Evolutionary conservation across 2,797 vertebrate genomes (phyloP).

Genomic region (Enteromius paludinosus): DNA sequence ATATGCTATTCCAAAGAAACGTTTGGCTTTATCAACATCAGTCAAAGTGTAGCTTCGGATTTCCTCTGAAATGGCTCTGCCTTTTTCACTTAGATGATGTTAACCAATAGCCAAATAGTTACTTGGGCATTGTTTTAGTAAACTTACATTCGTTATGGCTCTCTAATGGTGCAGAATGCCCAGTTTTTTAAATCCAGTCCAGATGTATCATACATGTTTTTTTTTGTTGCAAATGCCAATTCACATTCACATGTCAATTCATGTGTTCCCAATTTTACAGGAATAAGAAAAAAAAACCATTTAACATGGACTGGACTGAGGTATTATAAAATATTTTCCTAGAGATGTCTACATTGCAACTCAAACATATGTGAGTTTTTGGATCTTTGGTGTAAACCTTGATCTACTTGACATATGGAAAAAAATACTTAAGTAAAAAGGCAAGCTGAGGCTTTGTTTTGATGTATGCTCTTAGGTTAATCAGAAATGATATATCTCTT

Average conservation of each 20-base stretch:
- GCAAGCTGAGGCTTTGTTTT: constrained; percentile 44
- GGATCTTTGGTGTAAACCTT: constrained; percentile 22
- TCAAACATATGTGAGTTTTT: background rate
- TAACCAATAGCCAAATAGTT: background rate
- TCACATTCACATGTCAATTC: background rate
- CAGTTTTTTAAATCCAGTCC: background rate
- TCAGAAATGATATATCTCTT: constrained; percentile 67
- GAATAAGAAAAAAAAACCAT: background rate
- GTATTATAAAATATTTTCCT: background rate
- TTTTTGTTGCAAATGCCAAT: background rate
- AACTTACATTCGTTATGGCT: background rate
- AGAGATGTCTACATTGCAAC: background rate
- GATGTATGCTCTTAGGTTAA: constrained; percentile 54
- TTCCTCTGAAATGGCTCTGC: background rate
- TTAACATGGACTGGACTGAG: background rate
- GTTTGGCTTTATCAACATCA: background rate
- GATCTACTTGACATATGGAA: constrained; percentile 1
- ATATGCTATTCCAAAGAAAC: background rate
- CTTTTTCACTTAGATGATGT: background rate
- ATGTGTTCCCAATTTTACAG: background rate
- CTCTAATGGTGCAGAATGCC: background rate
- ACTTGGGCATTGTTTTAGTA: background rate
- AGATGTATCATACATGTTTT: background rate
- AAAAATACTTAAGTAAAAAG: background rate
- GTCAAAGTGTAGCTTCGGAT: background rate